These are phyloP conservation scores for Panthera leo DNA, from an alignment of 2,113 vertebrate genomes.

Conservation along the genomic window DNA sequence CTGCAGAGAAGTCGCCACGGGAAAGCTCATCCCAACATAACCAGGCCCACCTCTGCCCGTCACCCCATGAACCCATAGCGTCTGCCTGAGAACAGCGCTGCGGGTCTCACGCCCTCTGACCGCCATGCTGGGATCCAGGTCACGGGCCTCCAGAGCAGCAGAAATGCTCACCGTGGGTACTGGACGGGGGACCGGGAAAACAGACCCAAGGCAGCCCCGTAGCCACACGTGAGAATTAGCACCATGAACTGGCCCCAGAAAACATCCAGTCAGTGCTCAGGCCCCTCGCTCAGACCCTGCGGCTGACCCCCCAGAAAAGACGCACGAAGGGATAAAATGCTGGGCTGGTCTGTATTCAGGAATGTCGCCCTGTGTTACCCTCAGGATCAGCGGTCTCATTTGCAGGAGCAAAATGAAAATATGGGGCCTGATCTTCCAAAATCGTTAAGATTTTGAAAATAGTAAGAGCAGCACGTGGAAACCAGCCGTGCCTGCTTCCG, in stretches of 20 bases:
- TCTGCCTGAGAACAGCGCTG: background rate
- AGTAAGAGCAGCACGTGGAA: background rate
- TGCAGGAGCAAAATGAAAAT: background rate
- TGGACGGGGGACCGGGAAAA: background rate
- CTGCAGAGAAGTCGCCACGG: background rate
- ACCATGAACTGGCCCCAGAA: background rate
- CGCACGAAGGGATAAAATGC: background rate
- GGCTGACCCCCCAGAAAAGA: background rate
- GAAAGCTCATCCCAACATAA: background rate
- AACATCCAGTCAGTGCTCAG: background rate
- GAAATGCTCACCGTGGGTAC: rapidly evolving
- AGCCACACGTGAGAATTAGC: background rate
- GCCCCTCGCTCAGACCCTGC: background rate
- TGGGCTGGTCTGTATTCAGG: too few species aligned
- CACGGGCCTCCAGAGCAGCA: background rate
- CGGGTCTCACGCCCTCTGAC: background rate
- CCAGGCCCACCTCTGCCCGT: background rate
- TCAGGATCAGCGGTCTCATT: background rate
- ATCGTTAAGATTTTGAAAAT: background rate
- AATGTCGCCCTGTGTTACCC: background rate
- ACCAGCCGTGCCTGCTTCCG: background rate
- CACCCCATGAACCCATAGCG: background rate
- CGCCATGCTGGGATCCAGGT: too few species aligned
- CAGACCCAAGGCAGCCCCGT: rapidly evolving
- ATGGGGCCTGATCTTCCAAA: background rate